Conservation (phyloP, 1,140 invertebrate genomes). For the Plodia interpunctella region DNA sequence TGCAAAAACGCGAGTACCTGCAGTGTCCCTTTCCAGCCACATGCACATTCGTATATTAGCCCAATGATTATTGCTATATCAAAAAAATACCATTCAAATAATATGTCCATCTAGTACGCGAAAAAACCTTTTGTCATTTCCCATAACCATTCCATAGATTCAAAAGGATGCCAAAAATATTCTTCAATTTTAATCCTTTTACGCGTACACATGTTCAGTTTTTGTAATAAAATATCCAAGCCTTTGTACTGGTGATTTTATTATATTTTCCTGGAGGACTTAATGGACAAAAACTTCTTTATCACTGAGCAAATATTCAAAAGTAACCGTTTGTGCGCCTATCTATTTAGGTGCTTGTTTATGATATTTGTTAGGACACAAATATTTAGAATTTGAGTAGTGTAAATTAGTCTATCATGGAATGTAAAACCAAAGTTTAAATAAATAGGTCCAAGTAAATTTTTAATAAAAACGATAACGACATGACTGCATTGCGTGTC, state of each 20-base stretch:
- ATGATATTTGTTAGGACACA: neutral
- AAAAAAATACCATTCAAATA: conserved; percentile 52
- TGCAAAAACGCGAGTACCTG: conserved; percentile 68
- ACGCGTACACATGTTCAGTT: conserved; percentile 14
- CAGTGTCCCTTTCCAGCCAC: conserved; percentile 62
- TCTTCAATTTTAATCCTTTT: conserved; percentile 55
- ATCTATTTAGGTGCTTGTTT: conserved; percentile 4
- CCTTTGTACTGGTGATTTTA: neutral
- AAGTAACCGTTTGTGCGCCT: neutral
- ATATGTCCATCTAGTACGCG: conserved; percentile 38
- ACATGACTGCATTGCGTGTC: no score
- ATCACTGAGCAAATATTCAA: conserved; percentile 1
- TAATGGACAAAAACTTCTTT: neutral
- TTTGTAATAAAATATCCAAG: conserved; percentile 15
- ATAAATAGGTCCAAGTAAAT: conserved; percentile 9
- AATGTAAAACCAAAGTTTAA: conserved; percentile 1
- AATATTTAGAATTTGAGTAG: neutral
- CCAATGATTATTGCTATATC: conserved; percentile 43
- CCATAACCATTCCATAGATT: conserved; percentile 41
- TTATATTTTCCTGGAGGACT: neutral
- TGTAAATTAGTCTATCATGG: neutral
- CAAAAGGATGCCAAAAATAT: conserved; percentile 38
- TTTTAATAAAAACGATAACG: neutral
- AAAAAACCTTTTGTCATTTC: conserved; percentile 53
- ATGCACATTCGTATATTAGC: conserved; percentile 58